Evolutionary conservation across 2,888 invertebrate species (phyloP), one percentile per base, ranked within the genome.

Genomic region (Venustoraphidia nigricollis): DNA sequence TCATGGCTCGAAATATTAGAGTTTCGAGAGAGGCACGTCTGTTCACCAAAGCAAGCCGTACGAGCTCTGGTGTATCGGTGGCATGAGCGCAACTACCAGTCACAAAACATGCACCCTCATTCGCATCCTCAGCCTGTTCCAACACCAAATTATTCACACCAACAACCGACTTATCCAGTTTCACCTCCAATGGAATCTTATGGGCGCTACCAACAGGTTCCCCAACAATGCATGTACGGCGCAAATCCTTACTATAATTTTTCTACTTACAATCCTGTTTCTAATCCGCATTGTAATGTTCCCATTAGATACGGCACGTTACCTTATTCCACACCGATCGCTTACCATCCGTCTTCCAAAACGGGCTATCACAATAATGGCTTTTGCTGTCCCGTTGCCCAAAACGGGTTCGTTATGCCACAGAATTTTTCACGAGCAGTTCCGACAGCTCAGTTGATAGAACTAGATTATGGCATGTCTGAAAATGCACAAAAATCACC

Each of bases 1-100:
- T 66, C 69, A 2, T 89, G 86, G 84, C 65, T 76, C 38, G 83
- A 83, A 53, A 76, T 89, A 36, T 68, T 79, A 40, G 72, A 77
- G 41, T 77, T 76, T 61, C 71, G 83, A 1, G 72, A 72, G 55
- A 67, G 67, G 11, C 69, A 73, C 53, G 61, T 72, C 4, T 73
- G 78, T 39, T 68, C 71, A 45, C 69, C 74, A 1, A 73, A 76
- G 45, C 68, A 71, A 54, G 69, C 73, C 0, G 66, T 72, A 17
- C 64, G 68, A 34, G 67, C 68, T 4, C 54, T 75, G n/a, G 69
- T 64, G 54, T 72, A 66, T 55, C 65, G 67, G 45, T 65, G 65
- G 48, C 63, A 66, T 9, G 68, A 69, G 52, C 65, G 66, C 37
- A 55, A 68, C 46, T 66, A 65, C 50, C 68, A 68, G 38, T 60